phyloP scores from a whole-genome alignment of 2,113 vertebrate species.

The Tretioscincus oriximinensis region DNA sequence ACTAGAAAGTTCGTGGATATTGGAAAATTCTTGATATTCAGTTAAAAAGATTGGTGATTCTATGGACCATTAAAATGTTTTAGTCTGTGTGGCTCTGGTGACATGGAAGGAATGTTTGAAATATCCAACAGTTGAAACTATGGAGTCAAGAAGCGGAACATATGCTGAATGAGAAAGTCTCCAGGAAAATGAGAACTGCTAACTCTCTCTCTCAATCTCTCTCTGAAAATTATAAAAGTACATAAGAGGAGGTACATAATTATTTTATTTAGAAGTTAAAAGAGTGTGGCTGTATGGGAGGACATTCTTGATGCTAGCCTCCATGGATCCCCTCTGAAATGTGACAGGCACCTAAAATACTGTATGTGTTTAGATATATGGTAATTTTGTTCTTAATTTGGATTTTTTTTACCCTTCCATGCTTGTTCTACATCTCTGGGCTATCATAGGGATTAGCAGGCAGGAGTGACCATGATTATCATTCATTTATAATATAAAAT shows the following conservation, averaged over 20 bases:
- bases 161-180: conserved; percentile 49
- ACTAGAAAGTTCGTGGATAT: neutral
- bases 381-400: too few relatives aligned
- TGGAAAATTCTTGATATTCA: conserved; percentile 3
- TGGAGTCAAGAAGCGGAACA: conserved; percentile 18
- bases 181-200: conserved; percentile 48
- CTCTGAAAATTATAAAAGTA: neutral
- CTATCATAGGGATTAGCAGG: too few relatives aligned
- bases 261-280: too few relatives aligned
- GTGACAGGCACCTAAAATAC: conserved; percentile 10
- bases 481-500: too few relatives aligned
- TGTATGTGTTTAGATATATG: neutral
- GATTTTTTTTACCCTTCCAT: too few relatives aligned
- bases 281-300: too few relatives aligned
- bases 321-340: conserved; percentile 39
- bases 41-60: neutral
- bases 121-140: conserved; percentile 16
- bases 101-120: conserved; percentile 16
- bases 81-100: conserved; percentile 7
- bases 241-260: too few relatives aligned
- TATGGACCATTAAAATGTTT: neutral
- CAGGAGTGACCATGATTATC: too few relatives aligned
- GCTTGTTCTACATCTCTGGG: too few relatives aligned
- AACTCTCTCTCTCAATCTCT: conserved; percentile 52
- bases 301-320: neutral